Base-by-base conservation (phyloP, 2,113 vertebrate species). In the Aldabrachelys gigantea region DNA sequence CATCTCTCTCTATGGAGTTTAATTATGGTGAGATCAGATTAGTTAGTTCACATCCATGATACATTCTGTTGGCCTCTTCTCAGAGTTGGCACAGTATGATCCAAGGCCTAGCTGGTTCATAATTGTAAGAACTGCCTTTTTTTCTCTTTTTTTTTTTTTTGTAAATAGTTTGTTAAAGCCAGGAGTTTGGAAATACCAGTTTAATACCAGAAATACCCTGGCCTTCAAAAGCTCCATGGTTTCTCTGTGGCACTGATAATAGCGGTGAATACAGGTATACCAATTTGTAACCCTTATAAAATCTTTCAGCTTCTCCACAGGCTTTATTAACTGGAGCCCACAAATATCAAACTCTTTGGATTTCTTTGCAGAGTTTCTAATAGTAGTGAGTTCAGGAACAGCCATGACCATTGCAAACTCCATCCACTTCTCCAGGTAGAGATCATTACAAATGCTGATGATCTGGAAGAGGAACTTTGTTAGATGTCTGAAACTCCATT, bases 21-120 rank as follows among this genome's bases (percentile, higher is more conserved):
- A 85, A 95, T 41, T 24, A 76, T 90, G 52, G 1, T 24, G 79
- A 62, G 44, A 82, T n/a, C 88, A 84, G 86, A 57, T 0, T 1
- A 92, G 54, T 59, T 1, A 1, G 6, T 19, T 92, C 87, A 22
- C 81, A 56, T 27, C 57, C 0, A 0, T 6, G 72, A 59, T 25
- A 44, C 0, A 0, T 0, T 47, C 82, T 81, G 50, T 82, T 31
- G 62, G n/a, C 49, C 52, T 19, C 52, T 29, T 50, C 50, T 75
- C 84, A 29, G 8, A 80, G 78, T 35, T 31, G 14, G 49, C 29
- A 84, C 86, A 75, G 54, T 72, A 41, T 22, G 69, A 41, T 75
- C 69, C 38, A 44, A 31, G 79, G 56, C 21, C 0, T 41, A 41
- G 1, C 24, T 0, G 0, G 62, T 86, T 56, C 31, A 86, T 72